Percentiles rank a stretch among this genome's conserved stretches.
Evolutionary conservation across 2,888 invertebrate species (phyloP).

Genomic region (Pollenia labialis): DNA sequence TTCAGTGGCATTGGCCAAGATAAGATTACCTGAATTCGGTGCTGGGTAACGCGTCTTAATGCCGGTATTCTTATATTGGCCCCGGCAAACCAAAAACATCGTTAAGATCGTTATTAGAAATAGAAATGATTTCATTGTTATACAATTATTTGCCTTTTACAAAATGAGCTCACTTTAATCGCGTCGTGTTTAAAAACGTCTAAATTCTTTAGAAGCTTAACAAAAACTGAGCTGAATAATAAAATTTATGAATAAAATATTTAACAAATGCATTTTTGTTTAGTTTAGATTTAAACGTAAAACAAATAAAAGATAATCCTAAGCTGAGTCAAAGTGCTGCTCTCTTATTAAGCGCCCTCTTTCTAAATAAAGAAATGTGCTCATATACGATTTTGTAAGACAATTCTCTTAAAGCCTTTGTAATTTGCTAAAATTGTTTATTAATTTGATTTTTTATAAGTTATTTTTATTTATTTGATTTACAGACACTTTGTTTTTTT

Average conservation of each 20-base stretch:
- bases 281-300: background rate
- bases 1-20: conserved; percentile 70
- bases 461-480: conserved; percentile 39
- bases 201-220: conserved; percentile 55
- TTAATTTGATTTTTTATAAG: conserved; percentile 26
- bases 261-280: conserved; percentile 32
- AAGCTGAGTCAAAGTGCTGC: background rate
- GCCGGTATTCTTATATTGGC: conserved; percentile 80
- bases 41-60: conserved; percentile 80
- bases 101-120: conserved; percentile 19
- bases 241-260: conserved; percentile 22
- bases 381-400: conserved; percentile 13
- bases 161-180: background rate
- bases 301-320: background rate
- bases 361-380: background rate
- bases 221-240: conserved; percentile 68
- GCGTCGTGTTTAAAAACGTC: conserved; percentile 55
- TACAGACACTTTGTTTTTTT: too few relatives aligned
- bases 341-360: background rate
- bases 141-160: background rate
- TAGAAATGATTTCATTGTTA: conserved; percentile 71
- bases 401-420: background rate
- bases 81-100: conserved; percentile 55
- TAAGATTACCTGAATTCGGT: conserved; percentile 74
- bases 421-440: conserved; percentile 41